Conservation (phyloP, 2,888 invertebrate species). For the Tubulanus polymorphus region DNA sequence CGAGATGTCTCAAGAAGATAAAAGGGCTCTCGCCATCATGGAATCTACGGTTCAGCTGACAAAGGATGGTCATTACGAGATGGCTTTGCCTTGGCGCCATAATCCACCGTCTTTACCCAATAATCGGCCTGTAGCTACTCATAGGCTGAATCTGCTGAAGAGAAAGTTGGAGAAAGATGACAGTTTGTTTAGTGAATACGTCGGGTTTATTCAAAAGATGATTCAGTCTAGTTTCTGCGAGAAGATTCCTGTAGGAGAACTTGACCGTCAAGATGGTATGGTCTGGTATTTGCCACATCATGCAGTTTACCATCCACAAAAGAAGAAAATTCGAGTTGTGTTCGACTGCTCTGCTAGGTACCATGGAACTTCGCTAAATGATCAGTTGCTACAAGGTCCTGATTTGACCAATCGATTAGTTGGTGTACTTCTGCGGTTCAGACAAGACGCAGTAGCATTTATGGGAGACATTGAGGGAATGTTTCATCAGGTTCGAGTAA, state of each 20-base stretch:
- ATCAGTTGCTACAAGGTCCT: not conserved
- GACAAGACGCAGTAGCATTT: not conserved
- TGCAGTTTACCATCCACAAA: constrained; percentile 3
- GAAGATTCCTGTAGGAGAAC: not conserved
- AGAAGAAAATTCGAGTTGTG: constrained; percentile 13
- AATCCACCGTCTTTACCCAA: not conserved
- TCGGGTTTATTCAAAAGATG: not conserved
- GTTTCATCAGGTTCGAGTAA: not conserved
- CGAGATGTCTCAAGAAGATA: not conserved
- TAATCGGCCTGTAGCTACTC: not conserved
- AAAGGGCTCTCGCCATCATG: not conserved
- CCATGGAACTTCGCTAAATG: not conserved
- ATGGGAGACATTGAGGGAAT: not conserved
- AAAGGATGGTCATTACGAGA: constrained; percentile 4
- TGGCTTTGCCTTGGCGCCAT: not conserved
- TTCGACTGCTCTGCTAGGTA: constrained; percentile 13
- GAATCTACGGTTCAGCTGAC: not conserved
- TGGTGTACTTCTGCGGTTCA: constrained; percentile 2
- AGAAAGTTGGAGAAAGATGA: not conserved
- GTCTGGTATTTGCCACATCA: constrained; percentile 6
- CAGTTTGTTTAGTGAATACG: not conserved
- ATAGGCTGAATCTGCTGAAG: not conserved
- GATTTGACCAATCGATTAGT: not conserved
- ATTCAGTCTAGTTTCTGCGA: constrained; percentile 5
- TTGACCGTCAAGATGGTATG: not conserved